A percentile compares a stretch with the other conserved stretches of the same genome.
Conservation (phyloP, 2,113 vertebrate species). For the Dissostichus mawsoni region DNA sequence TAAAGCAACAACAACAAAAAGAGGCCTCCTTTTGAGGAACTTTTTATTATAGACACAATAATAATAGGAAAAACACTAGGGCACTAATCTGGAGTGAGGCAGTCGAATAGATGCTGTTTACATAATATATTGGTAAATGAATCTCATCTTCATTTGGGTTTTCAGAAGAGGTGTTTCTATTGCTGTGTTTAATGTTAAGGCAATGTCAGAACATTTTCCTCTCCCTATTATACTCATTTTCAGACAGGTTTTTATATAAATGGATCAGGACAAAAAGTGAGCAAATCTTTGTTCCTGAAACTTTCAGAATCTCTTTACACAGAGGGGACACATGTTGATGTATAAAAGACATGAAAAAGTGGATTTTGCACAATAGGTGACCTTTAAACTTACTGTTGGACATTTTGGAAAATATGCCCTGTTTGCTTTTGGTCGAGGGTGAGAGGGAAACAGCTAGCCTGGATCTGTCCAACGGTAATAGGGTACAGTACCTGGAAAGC, state of each 20-base stretch:
- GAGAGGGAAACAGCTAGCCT: not conserved
- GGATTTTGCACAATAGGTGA: too few species aligned
- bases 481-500: not conserved
- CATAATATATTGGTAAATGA: not conserved
- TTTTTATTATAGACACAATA: constrained; percentile 58
- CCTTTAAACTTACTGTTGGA: not conserved
- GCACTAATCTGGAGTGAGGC: constrained; percentile 13
- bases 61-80: constrained; percentile 28
- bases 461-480: not conserved
- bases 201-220: not conserved
- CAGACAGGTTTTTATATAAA: too few species aligned
- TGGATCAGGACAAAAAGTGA: too few species aligned
- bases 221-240: too few species aligned
- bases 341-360: too few species aligned
- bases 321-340: too few species aligned
- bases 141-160: too few species aligned
- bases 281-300: too few species aligned
- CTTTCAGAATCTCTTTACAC: too few species aligned
- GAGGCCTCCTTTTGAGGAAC: constrained; percentile 58
- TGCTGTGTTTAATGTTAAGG: not conserved
- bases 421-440: too few species aligned
- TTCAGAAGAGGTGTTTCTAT: not conserved
- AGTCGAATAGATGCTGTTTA: constrained; percentile 1
- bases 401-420: too few species aligned
- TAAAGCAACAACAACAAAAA: constrained; percentile 55